phyloP scores from a whole-genome alignment of 2,113 vertebrate genomes.

The Pteruthius melanotis region DNA sequence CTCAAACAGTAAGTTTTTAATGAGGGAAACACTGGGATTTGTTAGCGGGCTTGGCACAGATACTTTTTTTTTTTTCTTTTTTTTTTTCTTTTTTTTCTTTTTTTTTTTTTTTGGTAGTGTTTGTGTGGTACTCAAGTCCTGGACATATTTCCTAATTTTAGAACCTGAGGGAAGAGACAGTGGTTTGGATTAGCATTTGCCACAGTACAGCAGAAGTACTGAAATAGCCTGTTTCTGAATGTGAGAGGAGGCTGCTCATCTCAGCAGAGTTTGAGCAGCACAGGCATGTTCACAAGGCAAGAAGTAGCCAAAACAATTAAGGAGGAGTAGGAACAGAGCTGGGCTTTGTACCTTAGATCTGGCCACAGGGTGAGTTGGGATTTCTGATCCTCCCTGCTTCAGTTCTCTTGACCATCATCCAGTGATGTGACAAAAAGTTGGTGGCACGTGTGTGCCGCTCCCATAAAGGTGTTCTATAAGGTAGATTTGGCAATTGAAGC shows the following conservation, averaged over 20 bases:
- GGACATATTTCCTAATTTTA: background rate
- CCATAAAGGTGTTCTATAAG: rapidly evolving
- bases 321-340: background rate
- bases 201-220: background rate
- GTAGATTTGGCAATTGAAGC: background rate
- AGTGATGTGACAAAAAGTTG: background rate
- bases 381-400: background rate
- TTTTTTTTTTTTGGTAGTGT: background rate
- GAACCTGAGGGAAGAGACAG: background rate
- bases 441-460: background rate
- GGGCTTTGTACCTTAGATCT: background rate
- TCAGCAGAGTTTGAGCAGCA: background rate
- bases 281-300: background rate
- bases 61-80: background rate
- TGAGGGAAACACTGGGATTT: background rate
- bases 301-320: background rate
- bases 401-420: background rate
- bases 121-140: background rate
- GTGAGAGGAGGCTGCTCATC: background rate
- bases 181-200: background rate
- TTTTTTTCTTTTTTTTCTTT: background rate
- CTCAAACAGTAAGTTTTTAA: background rate
- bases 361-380: background rate
- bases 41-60: background rate
- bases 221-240: background rate